These are phyloP conservation scores for Rhea pennata DNA, from an alignment of 2,113 vertebrate species.

Conservation along the genomic window DNA sequence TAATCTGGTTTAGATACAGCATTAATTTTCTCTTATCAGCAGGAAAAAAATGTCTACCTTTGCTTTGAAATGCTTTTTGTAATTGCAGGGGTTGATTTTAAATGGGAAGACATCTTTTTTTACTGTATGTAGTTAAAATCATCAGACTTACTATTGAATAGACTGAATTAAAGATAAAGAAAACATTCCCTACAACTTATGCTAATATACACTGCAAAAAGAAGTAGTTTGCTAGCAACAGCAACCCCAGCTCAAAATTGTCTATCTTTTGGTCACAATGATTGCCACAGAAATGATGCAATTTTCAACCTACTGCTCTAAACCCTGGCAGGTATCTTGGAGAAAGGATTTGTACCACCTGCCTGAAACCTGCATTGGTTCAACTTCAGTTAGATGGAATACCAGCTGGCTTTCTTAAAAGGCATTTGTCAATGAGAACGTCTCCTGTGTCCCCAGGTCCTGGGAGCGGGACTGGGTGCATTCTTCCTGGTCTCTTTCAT, in stretches of 20 bases:
- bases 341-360: not conserved
- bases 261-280: not conserved
- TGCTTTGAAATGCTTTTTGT: slow-evolving; percentile 5
- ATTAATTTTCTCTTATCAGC: not conserved
- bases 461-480: not conserved
- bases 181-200: not conserved
- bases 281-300: not conserved
- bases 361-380: not conserved
- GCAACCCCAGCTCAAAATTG: not conserved
- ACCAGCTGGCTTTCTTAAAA: not conserved
- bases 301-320: not conserved
- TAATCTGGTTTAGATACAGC: not conserved
- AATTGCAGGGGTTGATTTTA: not conserved
- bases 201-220: not conserved
- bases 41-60: not conserved
- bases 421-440: not conserved
- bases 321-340: not conserved
- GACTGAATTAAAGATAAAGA: not conserved
- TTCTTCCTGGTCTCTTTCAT: not conserved
- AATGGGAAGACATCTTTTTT: not conserved
- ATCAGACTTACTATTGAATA: not conserved
- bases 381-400: not conserved
- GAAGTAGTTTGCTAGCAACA: not conserved
- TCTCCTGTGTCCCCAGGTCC: not conserved
- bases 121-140: not conserved